phyloP scores from a whole-genome alignment of 2,888 invertebrate species.

The Rhimphoctona megacephalus region DNA sequence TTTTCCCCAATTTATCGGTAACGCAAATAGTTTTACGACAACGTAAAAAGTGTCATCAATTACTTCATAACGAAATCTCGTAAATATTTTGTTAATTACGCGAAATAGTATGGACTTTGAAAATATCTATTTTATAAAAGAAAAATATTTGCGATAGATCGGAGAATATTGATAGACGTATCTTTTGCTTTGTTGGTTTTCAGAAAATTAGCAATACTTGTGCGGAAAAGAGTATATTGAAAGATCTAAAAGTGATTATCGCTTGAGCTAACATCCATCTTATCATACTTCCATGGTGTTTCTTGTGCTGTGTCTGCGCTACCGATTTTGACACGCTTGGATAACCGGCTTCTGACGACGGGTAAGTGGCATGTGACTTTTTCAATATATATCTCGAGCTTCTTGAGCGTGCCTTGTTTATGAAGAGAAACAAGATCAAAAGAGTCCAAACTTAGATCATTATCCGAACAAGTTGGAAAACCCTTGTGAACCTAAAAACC shows the following conservation, averaged over 20 bases:
- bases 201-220: slow-evolving; percentile 35
- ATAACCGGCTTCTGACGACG: slow-evolving; percentile 55
- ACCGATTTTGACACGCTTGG: slow-evolving; percentile 57
- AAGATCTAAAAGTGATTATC: slow-evolving; percentile 34
- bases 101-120: neutral
- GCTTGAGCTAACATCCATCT: slow-evolving; percentile 36
- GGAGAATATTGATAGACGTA: neutral
- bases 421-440: slow-evolving; percentile 42
- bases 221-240: slow-evolving; percentile 1
- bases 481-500: neutral
- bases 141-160: neutral
- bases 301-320: slow-evolving; percentile 5
- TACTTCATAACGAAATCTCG: neutral
- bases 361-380: slow-evolving; percentile 55
- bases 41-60: neutral
- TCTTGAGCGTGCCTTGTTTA: slow-evolving; percentile 2
- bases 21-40: too few relatives aligned
- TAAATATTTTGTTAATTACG: neutral
- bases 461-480: neutral
- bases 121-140: neutral
- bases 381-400: slow-evolving; percentile 10
- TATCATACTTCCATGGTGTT: slow-evolving; percentile 27
- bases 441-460: slow-evolving; percentile 24
- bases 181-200: slow-evolving; percentile 1
- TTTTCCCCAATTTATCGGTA: too few relatives aligned